Percentiles rank a stretch among this genome's conserved stretches.
Evolutionary conservation across 2,888 invertebrate species (phyloP).

Genomic region (Nudaria mundana): DNA sequence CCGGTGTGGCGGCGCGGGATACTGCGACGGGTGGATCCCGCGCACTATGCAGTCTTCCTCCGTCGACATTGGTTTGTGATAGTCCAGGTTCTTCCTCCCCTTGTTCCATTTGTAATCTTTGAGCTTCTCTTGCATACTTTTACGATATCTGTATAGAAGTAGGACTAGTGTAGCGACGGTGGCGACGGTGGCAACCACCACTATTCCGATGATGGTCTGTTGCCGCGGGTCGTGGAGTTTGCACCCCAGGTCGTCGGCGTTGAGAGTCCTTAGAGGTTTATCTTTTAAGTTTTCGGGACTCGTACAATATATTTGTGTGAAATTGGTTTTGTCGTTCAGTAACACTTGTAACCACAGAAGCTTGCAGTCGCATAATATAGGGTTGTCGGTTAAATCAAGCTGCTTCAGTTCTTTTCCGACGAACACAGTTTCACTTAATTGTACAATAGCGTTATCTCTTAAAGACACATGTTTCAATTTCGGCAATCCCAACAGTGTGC

Average conservation of each 20-base stretch:
- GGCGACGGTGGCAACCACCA: constrained; percentile 88
- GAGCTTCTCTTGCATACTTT: constrained; percentile 89
- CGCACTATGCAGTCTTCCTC: constrained; percentile 92
- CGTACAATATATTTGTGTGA: constrained; percentile 86
- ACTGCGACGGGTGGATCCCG: constrained; percentile 81
- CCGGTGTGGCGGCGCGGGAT: constrained; percentile 72
- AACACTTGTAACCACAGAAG: constrained; percentile 90
- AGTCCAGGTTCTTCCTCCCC: constrained; percentile 91
- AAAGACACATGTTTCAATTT: constrained; percentile 88
- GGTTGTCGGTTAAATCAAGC: constrained; percentile 91
- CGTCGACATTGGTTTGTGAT: constrained; percentile 92
- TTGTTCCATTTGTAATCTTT: constrained; percentile 92
- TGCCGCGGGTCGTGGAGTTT: constrained; percentile 89
- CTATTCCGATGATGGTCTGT: constrained; percentile 89
- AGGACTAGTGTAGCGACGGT: constrained; percentile 86
- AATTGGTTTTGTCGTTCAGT: constrained; percentile 84
- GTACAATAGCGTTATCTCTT: constrained; percentile 88
- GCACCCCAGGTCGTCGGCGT: constrained; percentile 90
- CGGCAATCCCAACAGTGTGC: constrained; percentile 88
- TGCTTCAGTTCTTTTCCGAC: constrained; percentile 89
- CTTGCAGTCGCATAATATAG: constrained; percentile 90
- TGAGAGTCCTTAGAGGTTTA: constrained; percentile 84
- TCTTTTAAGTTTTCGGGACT: constrained; percentile 87
- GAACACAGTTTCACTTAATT: constrained; percentile 89
- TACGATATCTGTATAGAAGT: constrained; percentile 89